Evolutionary conservation across 2,797 vertebrate species (phyloP), one percentile per base, ranked within the genome.

Genomic region (Pseudopleuronectes americanus): DNA sequence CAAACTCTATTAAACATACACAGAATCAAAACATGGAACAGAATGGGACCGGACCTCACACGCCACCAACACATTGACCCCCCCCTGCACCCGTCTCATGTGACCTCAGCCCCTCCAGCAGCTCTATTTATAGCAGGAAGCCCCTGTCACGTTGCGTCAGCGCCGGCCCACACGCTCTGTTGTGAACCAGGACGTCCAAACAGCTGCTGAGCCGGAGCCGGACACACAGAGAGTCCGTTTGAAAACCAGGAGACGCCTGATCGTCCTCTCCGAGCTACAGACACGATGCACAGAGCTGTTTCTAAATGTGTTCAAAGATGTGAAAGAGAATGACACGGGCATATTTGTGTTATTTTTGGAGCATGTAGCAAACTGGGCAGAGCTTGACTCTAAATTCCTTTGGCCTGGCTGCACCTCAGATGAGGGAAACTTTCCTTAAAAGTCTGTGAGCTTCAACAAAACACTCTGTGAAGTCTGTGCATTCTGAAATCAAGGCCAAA

Each of bases 81-180:
- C 49, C 53, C 64, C 45, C 67, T 68, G 66, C 71, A 86, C 54
- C 64, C 57, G 1, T 68, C 60, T 63, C 28, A 64, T 87, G 65
- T 76, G 58, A 80, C 68, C 68, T 74, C 23, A 76, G 51, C 61
- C 76, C 48, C 64, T 77, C 45, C 64, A 71, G 79, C 76, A 38
- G 62, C 28, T 45, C 86, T 93, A 93, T 87, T 89, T 85, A 90
- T 91, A 92, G 86, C 48, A 58, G 71, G 41, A 74, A 83, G 83
- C 73, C 63, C 47, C 60, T 74, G 85, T 86, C 86, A 89, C 83
- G 73, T 90, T 90, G 85, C 80, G 85, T 90, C 85, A 91, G 85
- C 61, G 76, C 24, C 41, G 56, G 55, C 64, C 70, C 76, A 81
- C 69, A 68, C 76, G 79, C 74, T 81, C 59, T 74, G 67, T 82